These are phyloP conservation scores for Eleutherodactylus coqui DNA, from an alignment of 2,797 vertebrate species.

Conservation along the genomic window DNA sequence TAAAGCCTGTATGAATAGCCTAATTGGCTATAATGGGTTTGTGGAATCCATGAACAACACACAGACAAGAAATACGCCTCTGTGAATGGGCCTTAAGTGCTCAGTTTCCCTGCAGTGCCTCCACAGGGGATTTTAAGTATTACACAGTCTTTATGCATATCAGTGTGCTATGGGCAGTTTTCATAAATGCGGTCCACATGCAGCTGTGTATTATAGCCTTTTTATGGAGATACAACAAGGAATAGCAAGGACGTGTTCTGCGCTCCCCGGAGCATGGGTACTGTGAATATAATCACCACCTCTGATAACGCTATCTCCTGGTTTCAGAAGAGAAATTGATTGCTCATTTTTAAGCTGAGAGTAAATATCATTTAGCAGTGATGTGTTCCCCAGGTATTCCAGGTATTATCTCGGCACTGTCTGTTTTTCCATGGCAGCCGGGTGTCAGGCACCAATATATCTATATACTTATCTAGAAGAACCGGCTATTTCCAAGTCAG, in stretches of 20 bases:
- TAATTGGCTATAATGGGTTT: no score
- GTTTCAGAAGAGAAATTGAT: constrained; percentile 46
- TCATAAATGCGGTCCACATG: neutral
- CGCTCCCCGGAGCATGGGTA: constrained; percentile 2
- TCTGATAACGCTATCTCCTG: constrained; percentile 39
- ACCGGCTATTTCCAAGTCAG: constrained; percentile 20
- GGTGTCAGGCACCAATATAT: constrained; percentile 46
- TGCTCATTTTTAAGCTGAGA: constrained; percentile 37
- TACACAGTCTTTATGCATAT: neutral
- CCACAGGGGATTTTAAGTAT: neutral
- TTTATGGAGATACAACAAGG: neutral
- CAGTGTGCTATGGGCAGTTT: neutral
- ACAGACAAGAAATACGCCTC: no score
- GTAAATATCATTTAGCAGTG: constrained; percentile 44
- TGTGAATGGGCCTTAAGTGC: no score
- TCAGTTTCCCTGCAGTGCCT: neutral
- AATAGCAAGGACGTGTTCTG: neutral
- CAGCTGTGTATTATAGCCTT: neutral
- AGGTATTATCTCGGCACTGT: constrained; percentile 36
- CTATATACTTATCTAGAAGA: constrained; percentile 23
- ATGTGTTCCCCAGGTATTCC: no score
- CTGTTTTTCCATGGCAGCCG: constrained; percentile 45
- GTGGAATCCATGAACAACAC: no score
- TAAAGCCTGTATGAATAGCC: no score
- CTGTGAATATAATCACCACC: constrained; percentile 40